phyloP scores from a whole-genome alignment of 1,140 invertebrate species.

The Hyphantria cunea region DNA sequence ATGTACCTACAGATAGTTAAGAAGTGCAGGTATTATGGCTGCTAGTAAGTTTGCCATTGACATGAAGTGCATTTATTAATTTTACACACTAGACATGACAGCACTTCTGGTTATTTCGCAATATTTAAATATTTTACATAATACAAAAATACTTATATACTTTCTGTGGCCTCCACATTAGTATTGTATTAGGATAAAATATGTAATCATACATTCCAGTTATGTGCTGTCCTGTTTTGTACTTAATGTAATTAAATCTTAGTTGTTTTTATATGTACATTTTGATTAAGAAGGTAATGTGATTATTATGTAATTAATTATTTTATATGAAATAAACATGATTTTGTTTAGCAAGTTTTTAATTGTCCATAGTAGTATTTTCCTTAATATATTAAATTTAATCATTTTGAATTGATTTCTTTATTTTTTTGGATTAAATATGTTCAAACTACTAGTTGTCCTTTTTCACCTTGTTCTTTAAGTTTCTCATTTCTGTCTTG shows the following conservation, averaged over 20 bases:
- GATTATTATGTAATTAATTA: constrained; percentile 50
- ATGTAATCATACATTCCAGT: constrained; percentile 66
- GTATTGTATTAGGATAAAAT: constrained; percentile 12
- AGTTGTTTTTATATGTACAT: constrained; percentile 68
- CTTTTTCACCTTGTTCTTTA: constrained; percentile 78
- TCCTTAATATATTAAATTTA: too few species aligned
- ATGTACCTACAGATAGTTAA: too few species aligned
- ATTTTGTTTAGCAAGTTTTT: constrained; percentile 41
- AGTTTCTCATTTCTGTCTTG: constrained; percentile 76
- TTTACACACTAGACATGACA: constrained; percentile 53
- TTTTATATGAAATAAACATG: constrained; percentile 47
- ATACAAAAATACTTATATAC: constrained; percentile 5
- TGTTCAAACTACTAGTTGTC: constrained; percentile 6
- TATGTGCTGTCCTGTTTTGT: constrained; percentile 70
- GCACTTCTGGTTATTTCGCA: constrained; percentile 48
- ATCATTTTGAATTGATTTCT: too few species aligned
- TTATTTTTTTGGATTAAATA: too few species aligned
- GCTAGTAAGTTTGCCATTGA: constrained; percentile 28
- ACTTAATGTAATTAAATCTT: constrained; percentile 62
- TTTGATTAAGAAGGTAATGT: constrained; percentile 59
- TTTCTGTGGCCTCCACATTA: constrained; percentile 15
- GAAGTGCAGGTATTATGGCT: constrained; percentile 30
- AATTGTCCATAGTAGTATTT: too few species aligned
- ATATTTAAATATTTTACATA: constrained; percentile 12
- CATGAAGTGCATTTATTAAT: constrained; percentile 65